Base-by-base conservation (phyloP, 2,888 invertebrate genomes). In the Apodemia hepburni region DNA sequence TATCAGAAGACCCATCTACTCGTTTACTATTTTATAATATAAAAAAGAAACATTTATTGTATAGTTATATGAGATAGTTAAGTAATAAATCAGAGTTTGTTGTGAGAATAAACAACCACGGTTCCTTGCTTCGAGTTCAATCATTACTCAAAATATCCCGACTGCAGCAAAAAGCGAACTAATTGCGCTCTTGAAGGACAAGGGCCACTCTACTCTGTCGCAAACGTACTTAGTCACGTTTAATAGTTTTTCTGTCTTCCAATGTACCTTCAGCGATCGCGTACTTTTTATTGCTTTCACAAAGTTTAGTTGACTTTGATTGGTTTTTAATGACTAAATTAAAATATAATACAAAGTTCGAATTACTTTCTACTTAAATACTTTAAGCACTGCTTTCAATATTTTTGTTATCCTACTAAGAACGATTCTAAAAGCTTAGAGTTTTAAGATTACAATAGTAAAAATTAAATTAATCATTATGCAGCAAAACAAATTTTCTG, bases 141-240 rank as follows among this genome's bases (percentile, higher is more conserved):
- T 88, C 85, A 87, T 88, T 87, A 88, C 82, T 88, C 84, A 87
- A 84, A 84, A 85, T 80, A 87, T 79, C 42, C 80, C 74, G 75
- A 84, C 80, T 84, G 83, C 84, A 83, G 81, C 86, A 89, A 89
- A 90, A 89, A 89, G 81, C 78, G 77, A 73, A 82, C 90, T 90
- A 90, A 90, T 89, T 88, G 87, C 86, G 78, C 80, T 81, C 85
- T 86, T 83, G 83, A 88, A 86, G 85, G 86, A 87, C 87, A 85
- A 85, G 86, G 83, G 82, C 81, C 82, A 82, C 82, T 85, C 79
- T 72, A 72, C 76, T 80, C 84, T 81, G 83, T 85, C 81, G 79
- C 81, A 81, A 84, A 82, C 78, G 78, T 86, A 87, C 87, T 90
- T 87, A 85, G 85, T 84, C 87, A 88, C 89, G 85, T 89, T 84